Conservation (phyloP, 2,797 vertebrate genomes). For the Catharus ustulatus region DNA sequence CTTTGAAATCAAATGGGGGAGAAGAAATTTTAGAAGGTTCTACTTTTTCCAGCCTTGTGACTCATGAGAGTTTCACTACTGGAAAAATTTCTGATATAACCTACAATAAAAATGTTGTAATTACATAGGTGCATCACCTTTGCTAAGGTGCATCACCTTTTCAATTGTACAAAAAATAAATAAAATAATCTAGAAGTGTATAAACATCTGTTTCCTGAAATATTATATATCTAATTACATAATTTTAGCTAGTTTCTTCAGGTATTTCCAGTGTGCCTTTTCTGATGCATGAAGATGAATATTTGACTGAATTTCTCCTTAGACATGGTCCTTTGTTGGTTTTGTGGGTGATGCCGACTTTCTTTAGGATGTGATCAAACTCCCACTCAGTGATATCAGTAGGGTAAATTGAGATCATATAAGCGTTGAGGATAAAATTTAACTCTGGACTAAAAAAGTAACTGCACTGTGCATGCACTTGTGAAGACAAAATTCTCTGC, state of each 20-base stretch:
- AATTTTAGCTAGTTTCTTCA: constrained; percentile 18
- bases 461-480: not conserved
- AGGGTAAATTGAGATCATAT: not conserved
- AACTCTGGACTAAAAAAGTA: constrained; percentile 6
- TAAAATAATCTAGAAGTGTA: not conserved
- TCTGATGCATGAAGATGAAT: not conserved
- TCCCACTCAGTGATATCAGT: not conserved
- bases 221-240: not conserved
- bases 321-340: not conserved
- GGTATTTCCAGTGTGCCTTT: not conserved
- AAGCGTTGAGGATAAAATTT: not conserved
- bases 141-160: not conserved
- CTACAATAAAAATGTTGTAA: not conserved
- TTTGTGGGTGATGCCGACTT: not conserved
- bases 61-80: constrained; percentile 4
- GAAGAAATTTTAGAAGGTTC: not conserved
- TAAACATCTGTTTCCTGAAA: not conserved
- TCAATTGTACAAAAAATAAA: constrained; percentile 13
- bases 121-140: not conserved
- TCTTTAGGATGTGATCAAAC: constrained; percentile 10
- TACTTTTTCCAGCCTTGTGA: constrained; percentile 43
- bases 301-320: not conserved
- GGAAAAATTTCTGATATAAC: constrained; percentile 27
- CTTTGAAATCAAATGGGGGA: not conserved
- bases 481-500: constrained; percentile 1